These are phyloP conservation scores for Callopanchax toddi DNA, from an alignment of 2,113 vertebrate genomes.

Conservation along the genomic window DNA sequence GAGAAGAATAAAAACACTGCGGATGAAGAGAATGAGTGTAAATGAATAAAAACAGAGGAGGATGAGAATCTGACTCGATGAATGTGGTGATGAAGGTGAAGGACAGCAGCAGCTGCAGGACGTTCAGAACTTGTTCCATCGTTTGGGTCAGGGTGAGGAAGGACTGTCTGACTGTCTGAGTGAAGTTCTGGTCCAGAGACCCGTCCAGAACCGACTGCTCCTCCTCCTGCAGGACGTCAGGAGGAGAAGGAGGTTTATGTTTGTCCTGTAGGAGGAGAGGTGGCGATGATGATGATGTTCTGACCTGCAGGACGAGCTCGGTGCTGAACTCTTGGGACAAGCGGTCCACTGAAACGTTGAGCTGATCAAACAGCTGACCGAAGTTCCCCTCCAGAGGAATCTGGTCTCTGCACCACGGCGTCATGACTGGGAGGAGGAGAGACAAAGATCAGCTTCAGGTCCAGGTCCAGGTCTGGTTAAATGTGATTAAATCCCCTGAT, in stretches of 20 bases:
- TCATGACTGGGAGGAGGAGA: slow-evolving; percentile 76
- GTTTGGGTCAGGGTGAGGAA: neutral
- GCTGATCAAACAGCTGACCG: slow-evolving; percentile 83
- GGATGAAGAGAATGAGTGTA: neutral
- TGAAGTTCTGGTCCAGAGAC: slow-evolving; percentile 37
- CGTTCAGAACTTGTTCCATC: neutral
- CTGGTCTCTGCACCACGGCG: slow-evolving; percentile 79
- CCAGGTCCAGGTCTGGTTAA: no score
- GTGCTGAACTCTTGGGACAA: slow-evolving; percentile 81
- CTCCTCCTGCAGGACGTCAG: slow-evolving; percentile 47
- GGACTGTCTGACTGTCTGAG: neutral
- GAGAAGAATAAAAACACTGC: neutral
- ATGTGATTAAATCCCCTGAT: no score
- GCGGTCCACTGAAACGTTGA: slow-evolving; percentile 78
- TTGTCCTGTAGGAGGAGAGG: neutral
- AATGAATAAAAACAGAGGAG: neutral
- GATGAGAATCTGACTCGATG: slow-evolving; percentile 36
- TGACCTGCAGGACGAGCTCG: slow-evolving; percentile 75
- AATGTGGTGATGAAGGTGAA: slow-evolving; percentile 64
- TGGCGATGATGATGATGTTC: neutral
- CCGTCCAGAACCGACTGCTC: slow-evolving; percentile 33
- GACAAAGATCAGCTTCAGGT: no score
- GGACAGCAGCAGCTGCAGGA: slow-evolving; percentile 52
- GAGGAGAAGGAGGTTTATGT: neutral
- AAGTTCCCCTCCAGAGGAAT: slow-evolving; percentile 93